Conservation (phyloP, 2,797 vertebrate genomes). For the Amblyraja radiata region DNA sequence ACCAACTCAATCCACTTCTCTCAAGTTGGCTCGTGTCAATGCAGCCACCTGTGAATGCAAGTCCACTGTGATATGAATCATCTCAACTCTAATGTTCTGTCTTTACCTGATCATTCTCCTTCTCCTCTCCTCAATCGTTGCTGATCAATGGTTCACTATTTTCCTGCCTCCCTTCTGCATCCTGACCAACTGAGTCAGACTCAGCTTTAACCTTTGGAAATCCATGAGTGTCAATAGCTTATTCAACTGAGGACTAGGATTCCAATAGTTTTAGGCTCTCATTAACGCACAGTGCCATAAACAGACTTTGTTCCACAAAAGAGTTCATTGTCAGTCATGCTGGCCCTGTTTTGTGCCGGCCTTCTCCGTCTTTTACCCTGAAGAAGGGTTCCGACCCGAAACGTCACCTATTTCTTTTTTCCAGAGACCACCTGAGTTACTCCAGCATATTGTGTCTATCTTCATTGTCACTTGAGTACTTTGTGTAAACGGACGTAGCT, state of each 20-base stretch:
- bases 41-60: not conserved
- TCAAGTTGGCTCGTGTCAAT: not conserved
- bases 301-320: not conserved
- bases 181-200: not conserved
- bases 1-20: not conserved
- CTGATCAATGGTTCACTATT: not conserved
- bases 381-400: too few relatives aligned
- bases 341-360: too few relatives aligned
- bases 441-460: too few relatives aligned
- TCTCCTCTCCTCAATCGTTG: not conserved
- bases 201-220: not conserved
- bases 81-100: not conserved
- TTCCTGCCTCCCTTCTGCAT: not conserved
- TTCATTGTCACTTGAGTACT: too few relatives aligned
- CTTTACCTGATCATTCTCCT: not conserved
- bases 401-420: too few relatives aligned
- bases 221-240: not conserved
- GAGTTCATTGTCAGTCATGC: not conserved
- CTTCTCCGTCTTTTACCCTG: too few relatives aligned
- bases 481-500: too few relatives aligned
- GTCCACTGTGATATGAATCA: not conserved
- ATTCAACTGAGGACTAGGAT: not conserved
- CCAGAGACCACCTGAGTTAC: too few relatives aligned
- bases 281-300: too few relatives aligned
- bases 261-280: not conserved